Evolutionary conservation across 2,113 vertebrate genomes (phyloP).

Genomic region (Physeter macrocephalus): DNA sequence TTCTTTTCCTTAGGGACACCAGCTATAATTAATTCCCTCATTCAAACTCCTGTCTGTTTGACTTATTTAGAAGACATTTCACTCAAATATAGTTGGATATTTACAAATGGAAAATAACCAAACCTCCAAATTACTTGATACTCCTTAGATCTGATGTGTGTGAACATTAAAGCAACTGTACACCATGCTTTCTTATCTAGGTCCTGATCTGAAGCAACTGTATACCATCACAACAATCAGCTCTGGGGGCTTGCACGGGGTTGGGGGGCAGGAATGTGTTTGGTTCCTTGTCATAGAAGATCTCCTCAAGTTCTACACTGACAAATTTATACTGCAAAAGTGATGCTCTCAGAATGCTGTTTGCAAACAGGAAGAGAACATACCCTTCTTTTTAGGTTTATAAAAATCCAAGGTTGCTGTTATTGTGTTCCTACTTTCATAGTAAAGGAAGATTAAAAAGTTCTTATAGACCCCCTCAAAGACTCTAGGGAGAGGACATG

Average conservation of each 20-base stretch:
- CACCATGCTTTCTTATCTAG: neutral
- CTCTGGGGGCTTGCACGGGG: neutral
- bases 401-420: neutral
- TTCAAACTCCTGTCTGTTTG: slow-evolving; percentile 54
- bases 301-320: neutral
- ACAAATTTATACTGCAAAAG: neutral
- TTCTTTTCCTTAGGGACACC: slow-evolving; percentile 53
- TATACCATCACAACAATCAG: neutral
- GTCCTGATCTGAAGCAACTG: neutral
- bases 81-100: slow-evolving; percentile 14
- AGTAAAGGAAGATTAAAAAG: neutral
- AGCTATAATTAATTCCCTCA: slow-evolving; percentile 56
- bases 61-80: slow-evolving; percentile 41
- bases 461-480: neutral
- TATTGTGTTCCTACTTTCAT: neutral
- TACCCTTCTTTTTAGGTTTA: neutral
- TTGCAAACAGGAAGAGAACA: neutral
- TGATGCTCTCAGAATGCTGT: neutral
- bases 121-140: neutral
- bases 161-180: neutral
- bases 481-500: neutral
- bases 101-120: slow-evolving; percentile 41
- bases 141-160: neutral
- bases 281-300: neutral
- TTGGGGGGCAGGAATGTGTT: neutral